phyloP scores from a whole-genome alignment of 1,140 invertebrate species.

The Drosophila nannoptera region DNA sequence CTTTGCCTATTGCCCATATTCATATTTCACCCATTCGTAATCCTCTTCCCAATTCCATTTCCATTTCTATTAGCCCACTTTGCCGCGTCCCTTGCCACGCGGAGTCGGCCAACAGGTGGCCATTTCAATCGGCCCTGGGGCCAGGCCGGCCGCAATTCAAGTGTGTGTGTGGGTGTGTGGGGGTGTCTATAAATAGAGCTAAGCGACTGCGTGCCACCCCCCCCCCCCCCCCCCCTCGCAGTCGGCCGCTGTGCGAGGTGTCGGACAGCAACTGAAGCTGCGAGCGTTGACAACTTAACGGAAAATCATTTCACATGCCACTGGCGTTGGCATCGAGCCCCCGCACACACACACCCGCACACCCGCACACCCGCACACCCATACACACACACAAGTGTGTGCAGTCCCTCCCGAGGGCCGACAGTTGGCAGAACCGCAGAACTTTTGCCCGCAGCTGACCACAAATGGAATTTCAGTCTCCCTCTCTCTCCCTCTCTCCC shows the following conservation, averaged over 20 bases:
- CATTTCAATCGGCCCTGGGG: conserved; percentile 29
- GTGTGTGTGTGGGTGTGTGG: neutral
- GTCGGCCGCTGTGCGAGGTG: conserved; percentile 9
- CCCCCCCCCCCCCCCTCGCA: too few species aligned
- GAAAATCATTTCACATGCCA: conserved; percentile 61
- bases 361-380: neutral
- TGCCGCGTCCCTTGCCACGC: neutral
- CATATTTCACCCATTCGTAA: neutral
- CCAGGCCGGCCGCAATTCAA: neutral
- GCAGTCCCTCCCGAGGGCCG: neutral
- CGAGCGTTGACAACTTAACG: conserved; percentile 61
- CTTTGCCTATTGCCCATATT: neutral
- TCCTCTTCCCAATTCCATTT: conserved; percentile 6
- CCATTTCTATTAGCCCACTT: neutral
- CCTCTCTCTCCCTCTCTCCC: too few species aligned
- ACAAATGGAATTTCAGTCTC: conserved; percentile 23
- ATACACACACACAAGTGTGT: too few species aligned
- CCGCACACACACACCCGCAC: neutral
- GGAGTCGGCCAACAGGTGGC: conserved; percentile 30
- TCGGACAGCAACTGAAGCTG: conserved; percentile 43
- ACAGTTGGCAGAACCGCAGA: conserved; percentile 21
- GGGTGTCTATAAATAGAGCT: conserved; percentile 33
- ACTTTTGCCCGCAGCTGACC: conserved; percentile 24
- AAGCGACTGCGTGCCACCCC: conserved; percentile 14
- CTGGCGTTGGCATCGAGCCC: too few species aligned